Conservation (phyloP, 1,140 invertebrate genomes). For the Hycleus cichorii region DNA sequence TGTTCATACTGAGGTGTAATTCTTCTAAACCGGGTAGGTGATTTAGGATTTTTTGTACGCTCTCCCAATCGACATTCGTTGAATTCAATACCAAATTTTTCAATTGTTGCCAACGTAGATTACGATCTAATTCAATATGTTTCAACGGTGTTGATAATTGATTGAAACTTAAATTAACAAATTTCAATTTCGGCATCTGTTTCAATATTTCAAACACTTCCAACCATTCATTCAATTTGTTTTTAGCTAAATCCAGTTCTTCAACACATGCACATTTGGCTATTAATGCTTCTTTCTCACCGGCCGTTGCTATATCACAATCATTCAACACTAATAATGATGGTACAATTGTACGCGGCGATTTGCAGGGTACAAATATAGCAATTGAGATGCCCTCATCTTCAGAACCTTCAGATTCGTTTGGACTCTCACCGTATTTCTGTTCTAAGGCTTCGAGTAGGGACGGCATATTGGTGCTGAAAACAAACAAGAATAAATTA, state of each 20-base stretch:
- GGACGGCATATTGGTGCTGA: slow-evolving; percentile 59
- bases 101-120: slow-evolving; percentile 51
- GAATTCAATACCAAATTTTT: slow-evolving; percentile 78
- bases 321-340: slow-evolving; percentile 81
- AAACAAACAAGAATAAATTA: neutral
- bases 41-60: slow-evolving; percentile 67
- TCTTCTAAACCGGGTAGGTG: slow-evolving; percentile 74
- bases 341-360: slow-evolving; percentile 68
- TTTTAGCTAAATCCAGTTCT: slow-evolving; percentile 85
- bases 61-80: slow-evolving; percentile 75
- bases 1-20: slow-evolving; percentile 82
- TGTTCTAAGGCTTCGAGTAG: slow-evolving; percentile 75
- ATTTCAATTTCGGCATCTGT: slow-evolving; percentile 79
- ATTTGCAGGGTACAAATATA: slow-evolving; percentile 75
- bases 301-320: slow-evolving; percentile 78
- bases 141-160: slow-evolving; percentile 60
- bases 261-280: slow-evolving; percentile 78
- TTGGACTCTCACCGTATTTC: slow-evolving; percentile 63
- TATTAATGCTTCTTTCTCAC: slow-evolving; percentile 67
- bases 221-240: slow-evolving; percentile 75
- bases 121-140: slow-evolving; percentile 19
- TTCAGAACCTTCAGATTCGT: slow-evolving; percentile 51
- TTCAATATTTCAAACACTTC: slow-evolving; percentile 81
- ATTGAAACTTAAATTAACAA: slow-evolving; percentile 88
- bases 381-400: slow-evolving; percentile 56